A percentile compares a stretch with the other conserved stretches of the same genome.
Conservation (phyloP, 2,113 vertebrate genomes). For the Barnardius zonarius region DNA sequence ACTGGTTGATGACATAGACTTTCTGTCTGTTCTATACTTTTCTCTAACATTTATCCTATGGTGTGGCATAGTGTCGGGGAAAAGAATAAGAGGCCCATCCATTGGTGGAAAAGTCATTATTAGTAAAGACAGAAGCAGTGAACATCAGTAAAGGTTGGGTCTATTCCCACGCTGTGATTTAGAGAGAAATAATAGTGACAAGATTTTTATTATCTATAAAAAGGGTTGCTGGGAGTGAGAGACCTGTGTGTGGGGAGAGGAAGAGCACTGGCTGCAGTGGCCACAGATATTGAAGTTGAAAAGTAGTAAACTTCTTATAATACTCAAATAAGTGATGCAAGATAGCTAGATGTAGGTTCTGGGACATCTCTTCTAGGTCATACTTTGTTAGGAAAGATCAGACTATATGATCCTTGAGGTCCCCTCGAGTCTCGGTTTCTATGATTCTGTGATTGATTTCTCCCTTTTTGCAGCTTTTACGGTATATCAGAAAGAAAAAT, state of each 20-base stretch:
- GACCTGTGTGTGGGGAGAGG: not conserved
- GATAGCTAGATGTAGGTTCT: not conserved
- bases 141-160: not conserved
- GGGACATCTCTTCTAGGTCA: not conserved
- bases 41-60: not conserved
- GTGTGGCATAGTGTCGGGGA: fast-evolving
- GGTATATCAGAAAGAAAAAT: not conserved
- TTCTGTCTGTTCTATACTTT: not conserved
- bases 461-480: not conserved
- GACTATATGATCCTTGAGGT: not conserved
- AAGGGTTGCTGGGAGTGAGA: fast-evolving
- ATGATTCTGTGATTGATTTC: not conserved
- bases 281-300: not conserved
- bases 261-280: not conserved
- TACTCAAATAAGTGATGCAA: not conserved
- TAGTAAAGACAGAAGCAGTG: not conserved
- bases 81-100: not conserved
- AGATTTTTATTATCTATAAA: not conserved
- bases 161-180: fast-evolving
- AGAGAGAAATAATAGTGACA: not conserved
- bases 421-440: not conserved
- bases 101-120: not conserved
- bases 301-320: not conserved
- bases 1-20: not conserved
- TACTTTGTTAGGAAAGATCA: not conserved